Base-by-base conservation (phyloP, 92 coral and sea anemone genomes). In the Bergia puertoricense region DNA sequence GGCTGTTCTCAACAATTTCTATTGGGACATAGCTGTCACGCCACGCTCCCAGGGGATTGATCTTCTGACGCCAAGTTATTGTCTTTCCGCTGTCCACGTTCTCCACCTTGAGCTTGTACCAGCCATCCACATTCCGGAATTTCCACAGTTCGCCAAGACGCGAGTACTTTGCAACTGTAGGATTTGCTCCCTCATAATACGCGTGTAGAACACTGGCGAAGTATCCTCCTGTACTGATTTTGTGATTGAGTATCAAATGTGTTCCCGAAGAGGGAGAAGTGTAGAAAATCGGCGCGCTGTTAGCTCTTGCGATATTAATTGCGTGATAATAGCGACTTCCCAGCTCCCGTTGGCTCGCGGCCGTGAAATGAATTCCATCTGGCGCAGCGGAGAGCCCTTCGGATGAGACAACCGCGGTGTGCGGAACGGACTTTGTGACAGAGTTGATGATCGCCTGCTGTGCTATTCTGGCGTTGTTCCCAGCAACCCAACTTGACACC, bases 261-360 rank as follows among this genome's bases (percentile, higher is more conserved):
- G 46, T 76, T 16, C 80, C 80, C 57, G 81, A 78, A 38, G 81
- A 36, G 81, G 81, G 38, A 6, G 81, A 40, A 46, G 81, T 45
- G 15, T 78, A 78, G 15, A 78, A 78, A 46, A 45, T 45, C 66
- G 81, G 81, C 51, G 40, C 81, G 46, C 16, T 78, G 39, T 78
- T 78, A 5, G 62, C 81, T 37, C 59, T 78, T 45, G 81, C 81
- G 18, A 78, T 78, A 10, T 10, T 6, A 23, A 78, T 78, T 1
- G 81, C 81, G 81, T 78, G 38, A 22, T 78, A 78, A 39, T 78
- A 78, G n/a, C 81, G 81, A 20, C 30, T 46, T 78, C 81, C 81
- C 36, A 77, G 11, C 81, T 77, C 81, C 57, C 81, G 54, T 48
- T 77, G 56, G 23, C 51, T 37, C 1, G 81, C 81, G 11, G 81